Percentiles rank a stretch among this genome's conserved stretches.
Conservation (phyloP, 2,797 vertebrate genomes). For the Pipistrellus pipistrellus region DNA sequence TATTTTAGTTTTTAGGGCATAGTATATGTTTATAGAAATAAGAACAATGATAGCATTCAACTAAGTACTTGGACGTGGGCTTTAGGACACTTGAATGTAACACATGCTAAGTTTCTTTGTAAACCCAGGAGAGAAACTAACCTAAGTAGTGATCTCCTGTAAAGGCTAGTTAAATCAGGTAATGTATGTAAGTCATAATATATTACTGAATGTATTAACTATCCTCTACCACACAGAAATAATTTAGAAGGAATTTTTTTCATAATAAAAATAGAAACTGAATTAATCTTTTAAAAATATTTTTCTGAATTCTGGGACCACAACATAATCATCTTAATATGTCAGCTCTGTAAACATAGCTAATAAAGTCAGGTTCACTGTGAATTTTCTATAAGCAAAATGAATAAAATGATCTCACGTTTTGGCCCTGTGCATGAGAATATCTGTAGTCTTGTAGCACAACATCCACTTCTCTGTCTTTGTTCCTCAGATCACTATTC, state of each 20-base stretch:
- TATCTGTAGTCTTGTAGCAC: background rate
- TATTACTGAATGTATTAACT: background rate
- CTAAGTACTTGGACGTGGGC: background rate
- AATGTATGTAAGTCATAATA: background rate
- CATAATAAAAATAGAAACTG: conserved; percentile 58
- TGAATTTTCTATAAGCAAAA: conserved; percentile 19
- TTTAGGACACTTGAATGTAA: background rate
- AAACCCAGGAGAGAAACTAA: background rate
- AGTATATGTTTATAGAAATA: background rate
- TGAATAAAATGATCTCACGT: background rate
- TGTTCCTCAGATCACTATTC: conserved; percentile 89
- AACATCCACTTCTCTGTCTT: conserved; percentile 24
- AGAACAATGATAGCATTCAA: background rate
- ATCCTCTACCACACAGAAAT: conserved; percentile 1
- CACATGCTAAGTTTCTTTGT: conserved; percentile 44
- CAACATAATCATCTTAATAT: conserved; percentile 49
- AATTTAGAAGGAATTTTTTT: conserved; percentile 51
- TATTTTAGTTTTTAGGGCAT: conserved; percentile 55
- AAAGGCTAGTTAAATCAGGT: conserved; percentile 31
- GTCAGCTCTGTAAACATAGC: background rate
- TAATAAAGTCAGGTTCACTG: background rate
- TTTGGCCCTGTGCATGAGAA: background rate
- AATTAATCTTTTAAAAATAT: conserved; percentile 21
- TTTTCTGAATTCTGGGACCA: background rate
- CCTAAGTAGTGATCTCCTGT: background rate